Evolutionary conservation across 1,140 invertebrate genomes (phyloP), one percentile per base, ranked within the genome.

Genomic region (Pachypeltis micranthus): DNA sequence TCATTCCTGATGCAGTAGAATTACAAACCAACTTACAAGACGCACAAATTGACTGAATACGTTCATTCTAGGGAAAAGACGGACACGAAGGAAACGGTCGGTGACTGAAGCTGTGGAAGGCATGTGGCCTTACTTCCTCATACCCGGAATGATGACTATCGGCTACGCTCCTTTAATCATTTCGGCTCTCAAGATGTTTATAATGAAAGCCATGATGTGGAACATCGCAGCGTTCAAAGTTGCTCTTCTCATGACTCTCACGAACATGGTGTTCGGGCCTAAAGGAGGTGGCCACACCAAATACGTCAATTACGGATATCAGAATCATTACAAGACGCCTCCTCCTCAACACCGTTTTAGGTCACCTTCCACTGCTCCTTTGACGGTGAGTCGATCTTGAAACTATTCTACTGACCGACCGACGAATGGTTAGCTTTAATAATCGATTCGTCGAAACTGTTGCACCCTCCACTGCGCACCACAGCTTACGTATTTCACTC

Each of bases 261-360:
- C 68, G 44, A 69, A 70, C 58, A 65, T 70, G 44, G 69, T 70
- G 21, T 71, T 71, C 60, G 70, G 70, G 0, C 70, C 68, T 0
- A 63, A 65, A 3, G 54, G 57, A 3, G 67, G 67, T 0, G 61
- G 61, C 2, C 57, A 63, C n/a, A 63, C 70, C 59, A 68, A 67
- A 54, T 71, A 71, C 65, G 21, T 63, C 51, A 71, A 70, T 47
- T 67, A 66, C 63, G 70, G 70, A 2, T 71, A 71, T 59, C 14
- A 57, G n/a, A n/a, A n/a, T n/a, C n/a, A n/a, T n/a, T n/a, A n/a
- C n/a, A n/a, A n/a, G n/a, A n/a, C n/a, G n/a, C n/a, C n/a, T n/a
- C n/a, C n/a, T n/a, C n/a, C n/a, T n/a, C n/a, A n/a, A n/a, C n/a
- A n/a, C n/a, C n/a, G n/a, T n/a, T n/a, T n/a, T n/a, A n/a, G n/a